A percentile compares a stretch with the other conserved stretches of the same genome.
These are phyloP conservation scores for Mongoloraphidia duomilia DNA, from an alignment of 2,888 invertebrate genomes.

Conservation along the genomic window DNA sequence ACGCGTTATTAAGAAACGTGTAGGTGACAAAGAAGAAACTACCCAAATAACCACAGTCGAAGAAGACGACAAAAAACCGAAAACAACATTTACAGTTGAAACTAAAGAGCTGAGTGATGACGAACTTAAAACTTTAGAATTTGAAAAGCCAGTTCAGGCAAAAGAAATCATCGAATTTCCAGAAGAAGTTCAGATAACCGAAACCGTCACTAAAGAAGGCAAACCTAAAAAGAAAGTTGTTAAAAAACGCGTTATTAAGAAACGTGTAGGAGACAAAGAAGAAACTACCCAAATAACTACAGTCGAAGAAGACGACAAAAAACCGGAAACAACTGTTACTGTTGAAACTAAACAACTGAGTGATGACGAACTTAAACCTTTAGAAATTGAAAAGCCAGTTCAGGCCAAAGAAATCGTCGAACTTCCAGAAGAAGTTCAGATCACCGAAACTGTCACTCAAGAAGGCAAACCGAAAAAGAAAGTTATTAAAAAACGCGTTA, in stretches of 20 bases:
- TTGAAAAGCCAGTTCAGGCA: neutral
- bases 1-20: slow-evolving; percentile 12
- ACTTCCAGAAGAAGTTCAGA: slow-evolving; percentile 24
- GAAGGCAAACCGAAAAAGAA: slow-evolving; percentile 24
- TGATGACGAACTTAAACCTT: slow-evolving; percentile 17
- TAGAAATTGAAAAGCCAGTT: slow-evolving; percentile 15
- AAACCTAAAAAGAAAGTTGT: slow-evolving; percentile 15
- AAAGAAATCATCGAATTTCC: slow-evolving; percentile 13
- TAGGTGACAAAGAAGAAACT: slow-evolving; percentile 6
- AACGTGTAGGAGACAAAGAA: slow-evolving; percentile 20
- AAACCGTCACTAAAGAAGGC: slow-evolving; percentile 7
- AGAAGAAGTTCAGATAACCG: slow-evolving; percentile 7
- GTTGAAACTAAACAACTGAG: slow-evolving; percentile 15
- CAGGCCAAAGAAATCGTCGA: slow-evolving; percentile 17
- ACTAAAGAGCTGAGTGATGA: slow-evolving; percentile 13
- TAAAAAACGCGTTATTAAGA: slow-evolving; percentile 28
- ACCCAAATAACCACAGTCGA: slow-evolving; percentile 11
- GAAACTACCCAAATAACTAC: slow-evolving; percentile 15
- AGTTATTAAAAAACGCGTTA: too few species aligned
- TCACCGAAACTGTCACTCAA: slow-evolving; percentile 26
- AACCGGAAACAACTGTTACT: slow-evolving; percentile 17
- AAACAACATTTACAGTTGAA: slow-evolving; percentile 3
- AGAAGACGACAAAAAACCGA: slow-evolving; percentile 17
- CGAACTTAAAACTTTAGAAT: too few species aligned
- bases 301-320: slow-evolving; percentile 15